Base-by-base conservation (phyloP, 1,140 invertebrate species). In the Heliothis virescens region DNA sequence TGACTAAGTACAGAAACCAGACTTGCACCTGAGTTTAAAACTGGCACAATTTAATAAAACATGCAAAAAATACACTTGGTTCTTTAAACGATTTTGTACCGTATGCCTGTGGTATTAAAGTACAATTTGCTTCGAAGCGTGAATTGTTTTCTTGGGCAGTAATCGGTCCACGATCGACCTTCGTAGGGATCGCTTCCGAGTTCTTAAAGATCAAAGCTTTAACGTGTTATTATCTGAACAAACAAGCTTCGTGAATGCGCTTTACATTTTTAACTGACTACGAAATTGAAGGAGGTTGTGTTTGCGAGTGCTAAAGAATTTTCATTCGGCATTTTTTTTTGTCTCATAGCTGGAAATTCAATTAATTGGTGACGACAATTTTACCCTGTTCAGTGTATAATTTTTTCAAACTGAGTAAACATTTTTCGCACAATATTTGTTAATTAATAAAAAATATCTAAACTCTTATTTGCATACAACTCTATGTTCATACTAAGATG, bases 111-210 rank as follows among this genome's bases (percentile, higher is more conserved):
- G 15, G 5, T 0, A 9, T 53, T 76, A 79, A 59, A 76, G 81
- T 71, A 29, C 12, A 82, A 52, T 72, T 80, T 75, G 10, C 50
- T 10, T 74, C 50, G 34, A 1, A 7, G 12, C n/a, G 60, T 47
- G 18, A 16, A 0, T 78, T 74, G 52, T 82, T 81, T 85, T 81
- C 80, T 80, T 84, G 60, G 76, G 80, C 60, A 81, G 74, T 65
- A 71, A 77, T 82, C 60, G 63, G 47, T 55, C 73, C 41, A 80
- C 59, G 62, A 62, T 13, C 73, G 82, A 80, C 85, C 85, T 86
- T 85, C 82, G 18, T 79, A 84, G 79, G 83, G 81, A 82, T 77
- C 65, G 73, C 83, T 87, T 87, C 83, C 84, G 81, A 87, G 84
- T 87, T 85, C 76, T 83, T 82, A 77, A 77, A 69, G 63, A 79